Percentiles rank a stretch among this genome's conserved stretches.
These are phyloP conservation scores for Ruditapes philippinarum DNA, from an alignment of 1,140 invertebrate species.

Conservation along the genomic window DNA sequence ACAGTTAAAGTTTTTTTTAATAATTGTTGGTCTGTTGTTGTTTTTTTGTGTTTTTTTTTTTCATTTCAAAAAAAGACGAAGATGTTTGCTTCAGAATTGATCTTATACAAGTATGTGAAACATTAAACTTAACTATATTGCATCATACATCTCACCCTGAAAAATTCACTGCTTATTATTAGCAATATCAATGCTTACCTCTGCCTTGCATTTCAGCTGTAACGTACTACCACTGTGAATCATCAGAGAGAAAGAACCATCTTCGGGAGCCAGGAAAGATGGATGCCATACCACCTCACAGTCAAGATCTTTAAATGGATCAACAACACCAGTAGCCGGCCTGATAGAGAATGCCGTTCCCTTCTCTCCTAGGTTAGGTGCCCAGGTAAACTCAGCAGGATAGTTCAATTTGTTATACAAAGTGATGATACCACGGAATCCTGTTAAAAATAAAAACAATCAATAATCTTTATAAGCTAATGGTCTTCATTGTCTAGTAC, in stretches of 20 bases:
- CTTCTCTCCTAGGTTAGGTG: conserved; percentile 82
- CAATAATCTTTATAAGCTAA: too few species aligned
- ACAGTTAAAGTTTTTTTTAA: too few species aligned
- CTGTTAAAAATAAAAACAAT: conserved; percentile 75
- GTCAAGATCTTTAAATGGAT: conserved; percentile 84
- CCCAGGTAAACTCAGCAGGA: conserved; percentile 86
- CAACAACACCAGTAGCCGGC: conserved; percentile 84
- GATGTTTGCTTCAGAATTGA: too few species aligned
- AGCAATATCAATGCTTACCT: too few species aligned
- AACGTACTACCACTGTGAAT: conserved; percentile 81
- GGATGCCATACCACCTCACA: conserved; percentile 87
- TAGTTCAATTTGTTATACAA: conserved; percentile 85
- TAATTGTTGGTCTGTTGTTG: too few species aligned
- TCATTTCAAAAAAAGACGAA: too few species aligned
- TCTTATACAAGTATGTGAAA: too few species aligned
- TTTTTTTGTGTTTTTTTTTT: too few species aligned
- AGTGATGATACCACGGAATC: conserved; percentile 84
- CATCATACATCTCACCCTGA: too few species aligned
- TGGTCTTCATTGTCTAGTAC: too few species aligned
- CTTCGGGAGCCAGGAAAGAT: conserved; percentile 85
- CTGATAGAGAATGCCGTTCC: conserved; percentile 87
- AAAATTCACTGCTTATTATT: too few species aligned
- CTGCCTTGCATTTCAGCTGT: conserved; percentile 82
- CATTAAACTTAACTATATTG: too few species aligned
- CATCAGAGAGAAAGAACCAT: conserved; percentile 84